Base-by-base conservation (phyloP, 2,797 vertebrate genomes). In the Columba guinea region DNA sequence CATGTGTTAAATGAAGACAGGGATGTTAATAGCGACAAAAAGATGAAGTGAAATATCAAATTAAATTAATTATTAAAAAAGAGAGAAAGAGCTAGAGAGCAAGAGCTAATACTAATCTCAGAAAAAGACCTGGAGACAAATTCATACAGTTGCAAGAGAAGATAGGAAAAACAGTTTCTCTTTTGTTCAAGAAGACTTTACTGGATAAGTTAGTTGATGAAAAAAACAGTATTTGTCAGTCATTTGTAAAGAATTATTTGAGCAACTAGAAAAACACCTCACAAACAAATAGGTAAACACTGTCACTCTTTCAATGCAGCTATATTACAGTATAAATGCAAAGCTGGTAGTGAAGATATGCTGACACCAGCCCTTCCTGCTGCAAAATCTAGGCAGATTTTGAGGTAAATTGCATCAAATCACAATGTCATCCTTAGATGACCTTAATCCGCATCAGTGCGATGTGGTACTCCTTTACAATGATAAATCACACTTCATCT, bases 321-420 rank as follows among this genome's bases (percentile, higher is more conserved):
- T 1, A 0, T 18, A 60, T 64, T 32, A 37, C 27, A 1, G 0
- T 27, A 32, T 14, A 60, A 63, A 51, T 35, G 17, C 37, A 30
- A 86, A 51, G 13, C 4, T 32, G 15, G 4, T 73, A 73, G 24
- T 39, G 39, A 77, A 65, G 19, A 27, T 44, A 44, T 2, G 18
- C 27, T 44, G 28, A 63, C 1, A 2, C 13, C 10, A 85, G 12
- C 6, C 7, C 7, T 46, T 17, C 4, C 23, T 48, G 17, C 10
- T 76, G n/a, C 21, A 73, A 91, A 76, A 59, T 51, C 44, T 64
- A 13, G 0, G 0, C 27, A 49, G 46, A 35, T 27, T n/a, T 83
- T 78, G 37, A 69, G 32, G 18, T 16, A 62, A 84, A 62, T 49
- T 34, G 3, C 6, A 7, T 75, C 34, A 85, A 55, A 67, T 17